phyloP scores from a whole-genome alignment of 2,797 vertebrate genomes.

The Smutsia temminckii region DNA sequence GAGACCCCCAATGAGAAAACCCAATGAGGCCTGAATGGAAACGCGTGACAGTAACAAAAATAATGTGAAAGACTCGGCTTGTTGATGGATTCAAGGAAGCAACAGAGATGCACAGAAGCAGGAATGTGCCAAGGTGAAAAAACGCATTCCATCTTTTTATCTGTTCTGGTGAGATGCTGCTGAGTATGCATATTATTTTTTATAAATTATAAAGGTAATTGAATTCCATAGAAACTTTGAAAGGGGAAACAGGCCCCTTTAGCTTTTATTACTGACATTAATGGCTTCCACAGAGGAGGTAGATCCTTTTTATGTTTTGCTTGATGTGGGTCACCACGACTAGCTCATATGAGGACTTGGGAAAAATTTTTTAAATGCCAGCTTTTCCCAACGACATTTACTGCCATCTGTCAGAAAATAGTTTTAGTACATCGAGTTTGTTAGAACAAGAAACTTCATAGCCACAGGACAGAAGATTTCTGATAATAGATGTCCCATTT shows the following conservation, averaged over 20 bases:
- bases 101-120: neutral
- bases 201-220: neutral
- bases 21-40: neutral
- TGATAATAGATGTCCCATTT: neutral
- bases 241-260: neutral
- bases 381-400: neutral
- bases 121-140: neutral
- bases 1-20: neutral
- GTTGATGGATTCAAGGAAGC: neutral
- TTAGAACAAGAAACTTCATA: neutral
- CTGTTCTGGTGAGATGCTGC: neutral
- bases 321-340: neutral
- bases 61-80: rapidly evolving
- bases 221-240: neutral
- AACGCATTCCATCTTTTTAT: neutral
- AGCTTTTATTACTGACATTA: neutral
- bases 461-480: neutral
- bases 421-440: neutral
- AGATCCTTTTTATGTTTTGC: neutral
- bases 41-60: rapidly evolving
- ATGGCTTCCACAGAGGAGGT: neutral
- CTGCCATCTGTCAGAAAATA: neutral
- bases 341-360: rapidly evolving
- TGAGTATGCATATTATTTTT: neutral
- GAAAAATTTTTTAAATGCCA: neutral